phyloP scores from a whole-genome alignment of 2,113 vertebrate genomes.

The Callithrix jacchus region DNA sequence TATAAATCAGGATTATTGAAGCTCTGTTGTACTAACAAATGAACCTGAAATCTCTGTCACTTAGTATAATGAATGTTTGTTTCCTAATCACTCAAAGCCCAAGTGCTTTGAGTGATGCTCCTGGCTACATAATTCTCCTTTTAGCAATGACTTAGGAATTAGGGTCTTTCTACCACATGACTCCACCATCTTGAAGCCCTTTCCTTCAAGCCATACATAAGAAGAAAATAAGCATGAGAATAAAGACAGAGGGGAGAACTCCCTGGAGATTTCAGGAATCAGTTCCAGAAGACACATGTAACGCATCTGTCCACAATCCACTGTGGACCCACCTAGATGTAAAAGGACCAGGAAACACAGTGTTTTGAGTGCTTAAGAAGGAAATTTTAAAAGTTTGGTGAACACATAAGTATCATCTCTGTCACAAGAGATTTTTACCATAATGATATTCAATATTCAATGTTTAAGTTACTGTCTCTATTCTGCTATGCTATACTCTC shows the following conservation, averaged over 20 bases:
- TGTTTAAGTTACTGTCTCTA: neutral
- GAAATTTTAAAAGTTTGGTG: neutral
- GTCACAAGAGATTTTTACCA: neutral
- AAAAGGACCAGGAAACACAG: neutral
- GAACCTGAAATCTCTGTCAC: neutral
- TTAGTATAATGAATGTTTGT: neutral
- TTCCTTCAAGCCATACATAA: neutral
- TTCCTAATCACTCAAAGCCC: neutral
- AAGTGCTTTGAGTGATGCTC: neutral
- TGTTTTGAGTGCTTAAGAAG: neutral
- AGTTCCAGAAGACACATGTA: neutral
- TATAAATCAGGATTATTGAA: conserved; percentile 17
- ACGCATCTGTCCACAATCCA: neutral
- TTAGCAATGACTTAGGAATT: neutral
- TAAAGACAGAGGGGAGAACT: neutral
- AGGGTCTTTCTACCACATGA: neutral
- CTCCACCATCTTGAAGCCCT: neutral
- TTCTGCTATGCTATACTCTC: neutral
- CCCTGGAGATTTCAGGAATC: neutral
- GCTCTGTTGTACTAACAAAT: neutral
- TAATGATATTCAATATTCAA: conserved; percentile 19
- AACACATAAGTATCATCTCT: neutral
- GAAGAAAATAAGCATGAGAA: neutral
- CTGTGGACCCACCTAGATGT: neutral
- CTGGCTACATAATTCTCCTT: neutral